Evolutionary conservation across 2,113 vertebrate genomes (phyloP), one percentile per base, ranked within the genome.

Genomic region (Laticauda colubrina): DNA sequence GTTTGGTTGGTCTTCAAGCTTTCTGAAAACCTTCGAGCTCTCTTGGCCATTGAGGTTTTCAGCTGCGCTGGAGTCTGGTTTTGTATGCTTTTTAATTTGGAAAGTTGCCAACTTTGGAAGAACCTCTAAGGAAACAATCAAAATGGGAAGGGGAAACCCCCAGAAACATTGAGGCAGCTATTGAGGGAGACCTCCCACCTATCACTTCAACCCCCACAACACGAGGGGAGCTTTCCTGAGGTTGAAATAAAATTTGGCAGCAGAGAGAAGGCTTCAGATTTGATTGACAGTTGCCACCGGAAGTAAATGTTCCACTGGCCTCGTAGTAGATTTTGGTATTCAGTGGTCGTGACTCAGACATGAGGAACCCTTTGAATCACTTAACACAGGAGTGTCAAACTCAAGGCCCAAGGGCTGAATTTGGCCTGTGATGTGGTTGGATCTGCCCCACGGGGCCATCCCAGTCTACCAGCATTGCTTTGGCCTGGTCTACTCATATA

Each of bases 81-180:
- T 61, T 24, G 26, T 92, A 75, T 0, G 2, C 34, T 94, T 96
- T 95, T 94, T 91, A 93, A 91, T 91, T 21, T 87, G 53, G 86
- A 89, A 85, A 6, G 15, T 43, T 61, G 86, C 89, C 0, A 15
- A 53, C 92, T 94, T 94, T 92, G 90, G 93, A 95, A 90, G 75
- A 93, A 53, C 81, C 90, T 94, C 43, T 29, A 88, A 95, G 94
- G 51, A 94, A 97, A 91, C 93, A 29, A 91, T 34, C 0, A n/a
- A 91, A 89, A 91, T 29, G 85, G 81, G 91, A 95, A 93, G 91
- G 69, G 90, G 86, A 92, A 94, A 39, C 81, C 59, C 59, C 93
- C 57, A 57, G 91, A 95, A 91, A 94, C 88, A n/a, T 5, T 3
- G 8, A 51, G 48, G 56, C 43, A 91, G n/a, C 53, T 91, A 69